phyloP scores from a whole-genome alignment of 2,888 invertebrate genomes.

The Lithophane leautieri region DNA sequence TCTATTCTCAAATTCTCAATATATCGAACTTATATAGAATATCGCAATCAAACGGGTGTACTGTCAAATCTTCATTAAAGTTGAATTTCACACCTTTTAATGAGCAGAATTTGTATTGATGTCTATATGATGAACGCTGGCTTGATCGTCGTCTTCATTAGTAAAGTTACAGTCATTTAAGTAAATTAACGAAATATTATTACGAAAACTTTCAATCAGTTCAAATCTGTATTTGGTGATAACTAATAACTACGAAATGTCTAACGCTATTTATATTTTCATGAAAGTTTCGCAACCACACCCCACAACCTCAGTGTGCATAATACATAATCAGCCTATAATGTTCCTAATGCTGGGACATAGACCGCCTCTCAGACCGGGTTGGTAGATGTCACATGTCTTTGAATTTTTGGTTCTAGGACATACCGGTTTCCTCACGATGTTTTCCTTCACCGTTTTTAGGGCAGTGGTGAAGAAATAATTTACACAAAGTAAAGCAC shows the following conservation, averaged over 20 bases:
- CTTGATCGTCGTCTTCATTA: constrained; percentile 20
- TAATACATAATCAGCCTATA: no score
- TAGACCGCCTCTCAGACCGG: no score
- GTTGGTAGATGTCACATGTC: no score
- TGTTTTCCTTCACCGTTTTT: no score
- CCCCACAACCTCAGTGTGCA: background rate
- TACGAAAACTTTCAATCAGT: constrained; percentile 6
- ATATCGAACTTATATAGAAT: background rate
- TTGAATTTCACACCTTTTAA: constrained; percentile 6
- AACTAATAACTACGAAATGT: background rate
- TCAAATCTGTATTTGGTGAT: background rate
- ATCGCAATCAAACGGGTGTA: background rate
- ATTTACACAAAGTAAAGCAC: no score
- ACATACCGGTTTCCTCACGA: no score
- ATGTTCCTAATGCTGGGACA: no score
- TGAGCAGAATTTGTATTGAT: background rate
- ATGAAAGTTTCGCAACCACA: background rate
- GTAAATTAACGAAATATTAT: constrained; percentile 34
- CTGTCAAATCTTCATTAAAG: background rate
- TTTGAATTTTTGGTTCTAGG: no score
- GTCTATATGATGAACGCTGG: background rate
- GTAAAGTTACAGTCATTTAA: constrained; percentile 31
- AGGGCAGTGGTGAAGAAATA: no score
- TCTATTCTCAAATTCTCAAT: background rate
- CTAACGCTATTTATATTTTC: background rate